Percentiles rank a stretch among this genome's conserved stretches.
Conservation (phyloP, 2,797 vertebrate species). For the Rhadinocentrus ornatus region DNA sequence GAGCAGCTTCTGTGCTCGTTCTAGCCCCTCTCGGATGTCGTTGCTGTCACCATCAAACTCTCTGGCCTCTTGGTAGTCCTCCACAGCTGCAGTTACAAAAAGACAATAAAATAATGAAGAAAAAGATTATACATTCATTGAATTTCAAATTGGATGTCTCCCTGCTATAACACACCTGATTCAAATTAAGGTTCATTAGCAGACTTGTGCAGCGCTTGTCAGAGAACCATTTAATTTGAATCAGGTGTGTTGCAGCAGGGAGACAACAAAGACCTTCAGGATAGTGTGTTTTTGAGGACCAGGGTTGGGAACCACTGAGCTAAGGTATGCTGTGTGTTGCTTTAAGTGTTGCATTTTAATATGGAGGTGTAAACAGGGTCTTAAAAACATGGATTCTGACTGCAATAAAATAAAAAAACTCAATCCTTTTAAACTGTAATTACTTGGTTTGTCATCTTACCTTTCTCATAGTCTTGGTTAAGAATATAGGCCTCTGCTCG, state of each 20-base stretch:
- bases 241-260: no score
- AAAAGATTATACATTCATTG: no score
- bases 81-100: constrained; percentile 75
- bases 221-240: no score
- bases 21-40: constrained; percentile 85
- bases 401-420: background rate
- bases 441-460: constrained; percentile 48
- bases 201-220: no score
- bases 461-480: constrained; percentile 88
- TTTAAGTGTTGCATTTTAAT: background rate
- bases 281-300: no score
- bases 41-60: constrained; percentile 85
- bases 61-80: constrained; percentile 86
- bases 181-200: no score
- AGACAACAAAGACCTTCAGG: no score
- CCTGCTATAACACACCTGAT: no score
- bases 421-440: no score
- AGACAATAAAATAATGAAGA: background rate
- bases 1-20: constrained; percentile 86
- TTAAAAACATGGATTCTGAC: background rate
- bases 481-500: constrained; percentile 88
- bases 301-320: no score
- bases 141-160: no score
- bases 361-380: no score
- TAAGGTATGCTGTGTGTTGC: background rate